Percentiles rank a stretch among this genome's conserved stretches.
Evolutionary conservation across 2,797 vertebrate species (phyloP).

Genomic region (Paedocypris micromegethes): DNA sequence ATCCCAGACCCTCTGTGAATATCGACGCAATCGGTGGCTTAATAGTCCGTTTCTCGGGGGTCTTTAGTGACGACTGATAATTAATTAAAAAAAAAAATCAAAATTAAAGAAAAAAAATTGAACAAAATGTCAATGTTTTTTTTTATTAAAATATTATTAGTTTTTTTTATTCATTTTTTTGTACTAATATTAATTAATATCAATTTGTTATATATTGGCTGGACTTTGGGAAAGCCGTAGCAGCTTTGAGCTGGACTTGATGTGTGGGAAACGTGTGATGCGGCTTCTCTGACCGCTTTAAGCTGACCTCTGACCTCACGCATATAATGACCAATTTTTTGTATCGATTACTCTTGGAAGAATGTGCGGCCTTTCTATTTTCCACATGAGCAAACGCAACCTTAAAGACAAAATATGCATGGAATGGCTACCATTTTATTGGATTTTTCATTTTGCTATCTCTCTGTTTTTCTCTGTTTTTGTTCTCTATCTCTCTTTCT

Average conservation of each 20-base stretch:
- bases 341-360: not conserved
- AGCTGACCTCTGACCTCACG: slow-evolving; percentile 19
- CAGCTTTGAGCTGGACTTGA: slow-evolving; percentile 38
- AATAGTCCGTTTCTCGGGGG: slow-evolving; percentile 9
- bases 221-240: not conserved
- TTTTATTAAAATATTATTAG: too few relatives aligned
- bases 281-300: slow-evolving; percentile 13
- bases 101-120: too few relatives aligned
- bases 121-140: too few relatives aligned
- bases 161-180: slow-evolving; percentile 18
- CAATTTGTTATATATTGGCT: slow-evolving; percentile 22
- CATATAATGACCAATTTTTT: slow-evolving; percentile 7
- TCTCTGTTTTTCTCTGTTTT: slow-evolving; percentile 44
- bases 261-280: slow-evolving; percentile 23
- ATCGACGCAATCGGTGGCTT: slow-evolving; percentile 54
- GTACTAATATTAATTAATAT: slow-evolving; percentile 37
- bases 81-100: too few relatives aligned
- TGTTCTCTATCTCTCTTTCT: not conserved
- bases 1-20: slow-evolving; percentile 60
- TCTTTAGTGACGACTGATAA: not conserved
- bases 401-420: slow-evolving; percentile 16
- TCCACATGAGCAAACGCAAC: not conserved
- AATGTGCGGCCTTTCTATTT: not conserved
- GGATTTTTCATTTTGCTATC: slow-evolving; percentile 34
- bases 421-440: slow-evolving; percentile 36